Evolutionary conservation across 2,797 vertebrate genomes (phyloP).

Genomic region (Somateria mollissima): DNA sequence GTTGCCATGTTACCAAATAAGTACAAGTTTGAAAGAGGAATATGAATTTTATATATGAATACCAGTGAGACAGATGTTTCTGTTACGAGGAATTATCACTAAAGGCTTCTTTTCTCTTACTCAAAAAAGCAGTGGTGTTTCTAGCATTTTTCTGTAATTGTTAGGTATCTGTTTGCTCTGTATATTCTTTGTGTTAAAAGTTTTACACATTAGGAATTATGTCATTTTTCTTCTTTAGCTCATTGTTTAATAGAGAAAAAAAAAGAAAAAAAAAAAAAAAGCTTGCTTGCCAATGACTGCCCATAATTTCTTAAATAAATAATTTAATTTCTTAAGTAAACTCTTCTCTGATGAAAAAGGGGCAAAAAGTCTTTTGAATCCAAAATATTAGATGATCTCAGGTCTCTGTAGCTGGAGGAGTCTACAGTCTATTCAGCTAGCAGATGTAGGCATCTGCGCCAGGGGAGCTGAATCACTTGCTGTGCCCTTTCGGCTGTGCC

Average conservation of each 20-base stretch:
- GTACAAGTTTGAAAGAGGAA: conserved; percentile 33
- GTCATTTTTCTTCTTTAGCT: not conserved
- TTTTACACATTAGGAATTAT: not conserved
- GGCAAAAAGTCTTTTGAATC: not conserved
- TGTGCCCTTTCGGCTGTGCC: not conserved
- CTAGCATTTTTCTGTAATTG: conserved; percentile 18
- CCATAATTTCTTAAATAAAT: conserved; percentile 16
- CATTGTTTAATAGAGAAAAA: conserved; percentile 4
- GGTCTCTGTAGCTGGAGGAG: not conserved
- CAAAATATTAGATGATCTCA: not conserved
- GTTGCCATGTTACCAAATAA: conserved; percentile 50
- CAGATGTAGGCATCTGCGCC: not conserved
- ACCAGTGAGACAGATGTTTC: conserved; percentile 46
- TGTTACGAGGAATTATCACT: conserved; percentile 41
- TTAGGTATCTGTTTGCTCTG: not conserved
- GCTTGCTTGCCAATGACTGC: not conserved
- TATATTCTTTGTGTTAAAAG: not conserved
- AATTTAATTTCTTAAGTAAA: conserved; percentile 24
- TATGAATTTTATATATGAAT: conserved; percentile 20
- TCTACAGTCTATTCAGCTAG: not conserved
- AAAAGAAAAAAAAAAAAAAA: not conserved
- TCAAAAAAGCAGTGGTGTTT: not conserved
- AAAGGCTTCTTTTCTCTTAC: conserved; percentile 22
- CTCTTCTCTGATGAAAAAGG: not conserved
- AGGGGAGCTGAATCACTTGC: not conserved